Evolutionary conservation across 1,140 invertebrate genomes (phyloP), one percentile per base, ranked within the genome.

Genomic region (Brachionus plicatilis): DNA sequence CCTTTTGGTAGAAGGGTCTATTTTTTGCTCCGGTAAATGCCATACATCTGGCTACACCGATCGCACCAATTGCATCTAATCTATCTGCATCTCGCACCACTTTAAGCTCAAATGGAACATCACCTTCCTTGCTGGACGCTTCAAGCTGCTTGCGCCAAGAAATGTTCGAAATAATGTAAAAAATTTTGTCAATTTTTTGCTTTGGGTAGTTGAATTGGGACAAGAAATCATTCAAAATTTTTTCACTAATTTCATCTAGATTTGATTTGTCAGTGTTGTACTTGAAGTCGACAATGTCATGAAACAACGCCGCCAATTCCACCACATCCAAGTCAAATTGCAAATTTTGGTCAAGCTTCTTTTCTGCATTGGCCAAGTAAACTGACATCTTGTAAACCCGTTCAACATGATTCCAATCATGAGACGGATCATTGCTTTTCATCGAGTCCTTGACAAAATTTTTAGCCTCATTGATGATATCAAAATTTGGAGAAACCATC

Each of bases 351-450:
- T 76, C 41, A 6, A 76, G 17, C 11, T 60, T 24, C 37, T 65
- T 82, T 68, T 82, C 79, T 14, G 37, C 8, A 60, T 68, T 27
- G 7, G 37, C 6, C 24, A 82, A 65, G 7, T 29, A 9, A 9
- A 65, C 9, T 14, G 79, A 50, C 20, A 33, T 82, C 60, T 82
- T 60, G 14, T 65, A 41, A 8, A 82, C 79, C 33, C 79, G 50
- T 45, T 82, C 50, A 2, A 82, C 79, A 60, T 82, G 79, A 45
- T 60, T 65, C 79, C 79, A 82, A 17, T 82, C 79, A n/a, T 82
- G 79, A n/a, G 79, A 82, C 3, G 79, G 79, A 33, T 82, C 79
- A 27, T 82, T 82, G 29, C 11, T 41, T 20, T 45, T 60, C 79
- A 82, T 82, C 4, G 56, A 68, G n/a, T 82, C 56, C 2, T 29